Percentiles rank a stretch among this genome's conserved stretches.
Evolutionary conservation across 2,113 vertebrate genomes (phyloP).

Genomic region (Cinclus cinclus): DNA sequence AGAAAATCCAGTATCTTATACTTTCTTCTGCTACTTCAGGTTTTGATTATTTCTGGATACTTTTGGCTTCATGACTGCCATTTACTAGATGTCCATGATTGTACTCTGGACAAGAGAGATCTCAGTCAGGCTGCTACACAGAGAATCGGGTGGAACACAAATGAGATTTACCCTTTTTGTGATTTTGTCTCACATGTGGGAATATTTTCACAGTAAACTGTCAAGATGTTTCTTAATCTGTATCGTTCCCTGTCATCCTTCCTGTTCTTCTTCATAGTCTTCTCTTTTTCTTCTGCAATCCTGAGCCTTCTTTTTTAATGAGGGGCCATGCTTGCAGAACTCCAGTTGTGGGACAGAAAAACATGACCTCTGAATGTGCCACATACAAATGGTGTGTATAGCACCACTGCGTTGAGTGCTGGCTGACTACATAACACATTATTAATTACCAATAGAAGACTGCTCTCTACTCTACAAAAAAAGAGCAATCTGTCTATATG

Average conservation of each 20-base stretch:
- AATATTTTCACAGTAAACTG: not conserved
- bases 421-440: not conserved
- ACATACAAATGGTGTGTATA: not conserved
- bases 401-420: not conserved
- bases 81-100: no score
- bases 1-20: not conserved
- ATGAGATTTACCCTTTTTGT: not conserved
- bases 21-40: not conserved
- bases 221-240: constrained; percentile 7
- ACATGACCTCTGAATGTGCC: not conserved
- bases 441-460: not conserved
- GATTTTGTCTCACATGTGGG: not conserved
- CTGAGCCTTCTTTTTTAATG: not conserved
- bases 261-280: not conserved
- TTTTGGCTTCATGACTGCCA: not conserved
- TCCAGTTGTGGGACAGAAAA: not conserved
- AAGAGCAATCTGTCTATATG: not conserved
- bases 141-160: not conserved
- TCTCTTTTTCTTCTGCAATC: not conserved
- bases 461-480: not conserved
- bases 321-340: not conserved
- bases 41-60: not conserved
- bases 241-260: not conserved
- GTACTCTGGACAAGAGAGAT: not conserved
- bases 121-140: not conserved